A percentile compares a stretch with the other conserved stretches of the same genome.
phyloP scores from a whole-genome alignment of 1,140 invertebrate species.

The Paralvinella palmiformis region DNA sequence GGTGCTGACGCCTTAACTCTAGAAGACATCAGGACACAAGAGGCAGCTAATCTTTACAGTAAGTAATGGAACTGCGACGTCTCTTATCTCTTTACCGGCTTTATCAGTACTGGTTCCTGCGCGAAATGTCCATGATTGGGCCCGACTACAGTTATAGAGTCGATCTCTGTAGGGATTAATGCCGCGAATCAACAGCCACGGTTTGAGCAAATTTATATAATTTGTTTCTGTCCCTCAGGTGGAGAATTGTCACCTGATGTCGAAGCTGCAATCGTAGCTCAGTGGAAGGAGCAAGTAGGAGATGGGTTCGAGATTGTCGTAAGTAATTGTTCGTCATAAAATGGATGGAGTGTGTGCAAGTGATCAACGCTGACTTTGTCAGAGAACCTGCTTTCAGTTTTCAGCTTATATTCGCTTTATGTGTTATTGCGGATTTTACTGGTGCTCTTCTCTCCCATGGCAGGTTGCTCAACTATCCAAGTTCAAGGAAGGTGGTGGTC shows the following conservation, averaged over 20 bases:
- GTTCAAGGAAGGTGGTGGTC: conserved; percentile 77
- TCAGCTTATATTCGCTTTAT: not conserved
- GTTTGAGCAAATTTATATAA: too few relatives aligned
- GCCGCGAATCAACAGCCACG: too few relatives aligned
- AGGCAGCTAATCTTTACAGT: too few relatives aligned
- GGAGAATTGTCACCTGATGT: conserved; percentile 62
- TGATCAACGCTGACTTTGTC: not conserved
- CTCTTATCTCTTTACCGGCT: too few relatives aligned
- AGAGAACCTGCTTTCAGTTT: not conserved
- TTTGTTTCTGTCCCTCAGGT: conserved; percentile 27
- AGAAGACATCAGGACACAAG: too few relatives aligned
- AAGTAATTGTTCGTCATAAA: not conserved
- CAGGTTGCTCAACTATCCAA: conserved; percentile 77
- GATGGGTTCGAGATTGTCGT: not conserved
- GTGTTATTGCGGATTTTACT: not conserved
- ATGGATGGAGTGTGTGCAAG: not conserved
- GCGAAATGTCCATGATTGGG: too few relatives aligned
- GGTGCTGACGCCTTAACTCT: too few relatives aligned
- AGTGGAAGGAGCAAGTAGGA: not conserved
- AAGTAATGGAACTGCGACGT: too few relatives aligned
- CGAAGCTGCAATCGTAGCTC: conserved; percentile 67
- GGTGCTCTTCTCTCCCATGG: conserved; percentile 19
- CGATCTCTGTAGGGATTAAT: too few relatives aligned
- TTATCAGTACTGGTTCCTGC: too few relatives aligned
- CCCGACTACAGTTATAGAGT: too few relatives aligned